A percentile compares a stretch with the other conserved stretches of the same genome.
These are phyloP conservation scores for Hypsibius dujardini DNA, from an alignment of 1,140 invertebrate species.

Conservation along the genomic window DNA sequence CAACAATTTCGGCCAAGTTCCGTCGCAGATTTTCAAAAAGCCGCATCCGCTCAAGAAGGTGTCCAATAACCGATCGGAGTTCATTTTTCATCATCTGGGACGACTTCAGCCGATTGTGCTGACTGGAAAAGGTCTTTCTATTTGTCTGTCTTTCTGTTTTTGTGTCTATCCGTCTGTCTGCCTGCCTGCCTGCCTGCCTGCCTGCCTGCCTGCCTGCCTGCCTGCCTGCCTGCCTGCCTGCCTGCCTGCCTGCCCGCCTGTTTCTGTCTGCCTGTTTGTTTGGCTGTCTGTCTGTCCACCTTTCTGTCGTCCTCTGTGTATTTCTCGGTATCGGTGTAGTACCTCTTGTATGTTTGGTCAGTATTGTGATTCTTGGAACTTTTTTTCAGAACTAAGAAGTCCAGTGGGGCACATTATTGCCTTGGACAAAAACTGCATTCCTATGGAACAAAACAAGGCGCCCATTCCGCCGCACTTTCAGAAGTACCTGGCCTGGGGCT, in stretches of 20 bases:
- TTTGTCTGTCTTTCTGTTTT: too few species aligned
- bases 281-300: background rate
- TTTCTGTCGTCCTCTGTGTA: too few species aligned
- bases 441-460: constrained; percentile 95
- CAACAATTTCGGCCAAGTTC: constrained; percentile 99
- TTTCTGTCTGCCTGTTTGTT: too few species aligned
- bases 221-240: too few species aligned
- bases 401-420: constrained; percentile 90
- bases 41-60: constrained; percentile 82
- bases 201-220: too few species aligned
- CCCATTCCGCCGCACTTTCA: constrained; percentile 72
- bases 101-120: constrained; percentile 13
- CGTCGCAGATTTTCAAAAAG: constrained; percentile 71
- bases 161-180: too few species aligned
- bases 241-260: too few species aligned
- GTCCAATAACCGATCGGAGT: constrained; percentile 37
- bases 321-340: too few species aligned
- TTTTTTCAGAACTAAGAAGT: constrained; percentile 61
- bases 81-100: constrained; percentile 2
- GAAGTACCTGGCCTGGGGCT: constrained; percentile 93
- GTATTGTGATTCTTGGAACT: constrained; percentile 15
- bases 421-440: constrained; percentile 63
- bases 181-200: too few species aligned
- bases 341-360: background rate
- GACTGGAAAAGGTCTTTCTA: constrained; percentile 17